Percentiles rank a stretch among this genome's conserved stretches.
phyloP scores from a whole-genome alignment of 53 echinoderm and acorn worm genomes.

The Actinopyga echinites region DNA sequence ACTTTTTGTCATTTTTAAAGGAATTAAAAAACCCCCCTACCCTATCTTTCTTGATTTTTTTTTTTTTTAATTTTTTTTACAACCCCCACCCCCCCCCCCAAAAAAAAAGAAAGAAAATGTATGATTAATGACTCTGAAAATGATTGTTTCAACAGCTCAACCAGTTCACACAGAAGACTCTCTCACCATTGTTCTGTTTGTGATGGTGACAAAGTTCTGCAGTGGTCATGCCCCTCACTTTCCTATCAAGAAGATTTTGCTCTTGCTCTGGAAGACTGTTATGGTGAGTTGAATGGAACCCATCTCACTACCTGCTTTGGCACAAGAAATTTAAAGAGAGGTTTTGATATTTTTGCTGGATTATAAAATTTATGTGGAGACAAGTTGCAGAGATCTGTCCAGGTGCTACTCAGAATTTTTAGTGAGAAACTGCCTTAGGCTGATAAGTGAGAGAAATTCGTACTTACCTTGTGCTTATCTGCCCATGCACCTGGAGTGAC shows the following conservation, averaged over 20 bases:
- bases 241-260: constrained; percentile 93
- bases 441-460: too few relatives aligned
- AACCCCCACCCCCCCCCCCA: too few relatives aligned
- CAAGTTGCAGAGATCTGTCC: too few relatives aligned
- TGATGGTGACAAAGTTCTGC: constrained; percentile 98
- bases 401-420: too few relatives aligned
- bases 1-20: too few relatives aligned
- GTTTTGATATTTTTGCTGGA: too few relatives aligned
- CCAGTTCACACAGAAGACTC: constrained; percentile 83
- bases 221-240: constrained; percentile 98
- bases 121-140: background rate
- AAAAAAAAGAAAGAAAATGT: background rate
- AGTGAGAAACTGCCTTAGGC: too few relatives aligned
- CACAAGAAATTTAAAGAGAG: too few relatives aligned
- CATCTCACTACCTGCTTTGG: background rate
- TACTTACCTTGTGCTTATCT: too few relatives aligned
- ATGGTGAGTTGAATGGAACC: constrained; percentile 61
- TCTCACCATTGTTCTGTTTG: constrained; percentile 81
- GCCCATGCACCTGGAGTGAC: too few relatives aligned
- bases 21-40: background rate
- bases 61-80: background rate
- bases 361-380: too few relatives aligned
- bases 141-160: constrained; percentile 57
- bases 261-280: constrained; percentile 87
- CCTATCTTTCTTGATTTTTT: too few relatives aligned